Evolutionary conservation across 2,888 invertebrate genomes (phyloP).

Genomic region (Ischnura elegans): DNA sequence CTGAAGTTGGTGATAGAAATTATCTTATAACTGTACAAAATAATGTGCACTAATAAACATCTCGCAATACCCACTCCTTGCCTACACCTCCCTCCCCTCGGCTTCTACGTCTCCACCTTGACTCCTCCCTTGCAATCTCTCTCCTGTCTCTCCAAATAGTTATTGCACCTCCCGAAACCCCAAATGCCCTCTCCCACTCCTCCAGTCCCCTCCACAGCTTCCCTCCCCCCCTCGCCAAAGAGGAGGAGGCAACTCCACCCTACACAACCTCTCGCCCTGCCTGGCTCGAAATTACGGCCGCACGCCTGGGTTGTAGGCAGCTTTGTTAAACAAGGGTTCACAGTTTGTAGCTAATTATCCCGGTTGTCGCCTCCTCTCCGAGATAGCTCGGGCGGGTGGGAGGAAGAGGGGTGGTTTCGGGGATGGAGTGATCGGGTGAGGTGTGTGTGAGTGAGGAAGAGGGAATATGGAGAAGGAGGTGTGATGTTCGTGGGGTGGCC

Average conservation of each 20-base stretch:
- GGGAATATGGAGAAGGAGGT: not conserved
- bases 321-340: constrained; percentile 66
- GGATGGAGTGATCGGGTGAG: constrained; percentile 33
- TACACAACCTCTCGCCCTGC: not conserved
- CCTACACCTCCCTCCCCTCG: not conserved
- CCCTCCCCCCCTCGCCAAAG: constrained; percentile 25
- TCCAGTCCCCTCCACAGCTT: constrained; percentile 51
- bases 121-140: not conserved
- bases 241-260: constrained; percentile 37
- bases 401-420: too few species aligned
- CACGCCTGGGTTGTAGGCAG: constrained; percentile 65
- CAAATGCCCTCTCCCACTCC: not conserved
- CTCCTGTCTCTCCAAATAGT: not conserved
- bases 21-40: too few species aligned
- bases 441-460: not conserved
- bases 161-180: not conserved
- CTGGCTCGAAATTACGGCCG: constrained; percentile 61
- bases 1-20: too few species aligned
- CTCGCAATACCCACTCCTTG: not conserved
- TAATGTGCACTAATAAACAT: too few species aligned
- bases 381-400: not conserved
- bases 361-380: constrained; percentile 56
- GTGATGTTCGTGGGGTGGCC: not conserved
- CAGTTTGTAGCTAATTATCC: constrained; percentile 67
- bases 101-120: not conserved